Conservation (phyloP, 2,888 invertebrate genomes). For the Pinctada fucata region DNA sequence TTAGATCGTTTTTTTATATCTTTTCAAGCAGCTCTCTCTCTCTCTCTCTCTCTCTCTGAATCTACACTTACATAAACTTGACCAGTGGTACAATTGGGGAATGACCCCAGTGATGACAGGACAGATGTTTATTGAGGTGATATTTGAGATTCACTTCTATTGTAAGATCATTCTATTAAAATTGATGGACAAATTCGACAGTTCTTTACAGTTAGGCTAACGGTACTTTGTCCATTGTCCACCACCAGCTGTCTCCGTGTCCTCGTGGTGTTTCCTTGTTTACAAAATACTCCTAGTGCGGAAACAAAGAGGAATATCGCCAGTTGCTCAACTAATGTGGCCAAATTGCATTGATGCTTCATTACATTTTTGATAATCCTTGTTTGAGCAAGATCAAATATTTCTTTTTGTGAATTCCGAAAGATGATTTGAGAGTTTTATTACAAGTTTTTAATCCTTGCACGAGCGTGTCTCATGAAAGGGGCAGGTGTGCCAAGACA, state of each 20-base stretch:
- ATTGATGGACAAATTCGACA: neutral
- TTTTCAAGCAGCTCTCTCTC: too few relatives aligned
- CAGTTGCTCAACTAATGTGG: too few relatives aligned
- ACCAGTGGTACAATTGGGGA: too few relatives aligned
- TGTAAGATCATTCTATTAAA: neutral
- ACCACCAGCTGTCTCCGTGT: neutral
- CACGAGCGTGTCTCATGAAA: slow-evolving; percentile 35
- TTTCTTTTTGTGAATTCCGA: neutral
- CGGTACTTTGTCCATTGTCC: slow-evolving; percentile 1
- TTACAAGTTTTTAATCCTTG: slow-evolving; percentile 31
- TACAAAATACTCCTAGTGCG: neutral
- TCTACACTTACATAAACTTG: too few relatives aligned
- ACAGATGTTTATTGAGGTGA: neutral
- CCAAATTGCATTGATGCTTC: neutral
- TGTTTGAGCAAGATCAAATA: neutral
- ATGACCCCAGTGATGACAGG: neutral
- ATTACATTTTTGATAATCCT: neutral
- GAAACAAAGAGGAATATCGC: neutral
- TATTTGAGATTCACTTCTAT: neutral
- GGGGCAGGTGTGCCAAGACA: slow-evolving; percentile 39
- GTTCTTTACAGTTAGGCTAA: neutral
- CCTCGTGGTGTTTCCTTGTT: neutral
- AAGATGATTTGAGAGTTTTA: slow-evolving; percentile 12
- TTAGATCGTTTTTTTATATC: too few relatives aligned
- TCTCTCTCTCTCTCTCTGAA: too few relatives aligned